Base-by-base conservation (phyloP, 1,140 invertebrate species). In the Oscheius sp. region DNA sequence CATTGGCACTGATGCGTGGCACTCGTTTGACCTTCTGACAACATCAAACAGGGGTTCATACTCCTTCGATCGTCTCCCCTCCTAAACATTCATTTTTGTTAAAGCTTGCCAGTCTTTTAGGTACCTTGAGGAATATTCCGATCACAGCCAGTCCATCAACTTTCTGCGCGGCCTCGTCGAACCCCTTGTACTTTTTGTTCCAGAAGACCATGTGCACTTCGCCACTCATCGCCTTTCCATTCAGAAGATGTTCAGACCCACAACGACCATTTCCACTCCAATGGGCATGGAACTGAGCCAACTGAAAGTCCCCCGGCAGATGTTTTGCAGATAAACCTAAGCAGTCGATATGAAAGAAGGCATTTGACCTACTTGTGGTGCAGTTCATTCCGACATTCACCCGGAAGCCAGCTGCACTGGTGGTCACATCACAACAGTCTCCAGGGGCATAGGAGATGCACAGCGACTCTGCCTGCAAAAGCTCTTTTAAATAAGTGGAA, bases 131-230 rank as follows among this genome's bases (percentile, higher is more conserved):
- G n/a, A 92, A 85, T 38, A 91, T 88, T 1, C 87, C 90, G 1
- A 92, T 78, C 1, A 92, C 91, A 2, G 89, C 88, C 28, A 92
- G 79, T 20, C 91, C 91, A 76, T 90, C 87, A 28, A 86, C 77
- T 46, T 89, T 80, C 70, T 87, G 80, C 0, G 87, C 77, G 0
- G 91, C 90, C 76, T 86, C 85, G 2, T 79, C 84, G 7, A 89
- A 79, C 71, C 86, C 89, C 0, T 79, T 82, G 77, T 89, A 90
- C 20, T 88, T 85, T 34, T 82, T 86, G 2, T 90, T 88, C 73
- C 88, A 89, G 82, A 91, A 90, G 1, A 92, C 91, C 2, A 92
- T 85, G 81, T 92, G 91, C 3, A 68, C 45, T 49, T 68, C 26
- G 3, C 73, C 20, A 35, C 42, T 15, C n/a, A 58, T 49, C 28